phyloP scores from a whole-genome alignment of 1,140 invertebrate species.

The Akabosia matsudoensis region DNA sequence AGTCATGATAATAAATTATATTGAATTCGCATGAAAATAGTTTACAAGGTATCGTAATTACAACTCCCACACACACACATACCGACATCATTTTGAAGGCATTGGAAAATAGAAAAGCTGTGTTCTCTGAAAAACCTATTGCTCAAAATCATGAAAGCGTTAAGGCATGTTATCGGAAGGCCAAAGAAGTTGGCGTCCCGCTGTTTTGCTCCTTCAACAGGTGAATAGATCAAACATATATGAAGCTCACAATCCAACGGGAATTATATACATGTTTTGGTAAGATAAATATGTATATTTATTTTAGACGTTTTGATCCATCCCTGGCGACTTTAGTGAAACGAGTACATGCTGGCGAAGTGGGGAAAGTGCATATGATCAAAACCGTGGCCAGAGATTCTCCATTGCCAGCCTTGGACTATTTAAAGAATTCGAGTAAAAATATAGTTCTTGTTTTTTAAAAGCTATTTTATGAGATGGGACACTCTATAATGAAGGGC shows the following conservation, averaged over 20 bases:
- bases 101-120: slow-evolving; percentile 60
- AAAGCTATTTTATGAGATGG: neutral
- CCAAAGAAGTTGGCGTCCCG: slow-evolving; percentile 57
- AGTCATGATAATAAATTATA: neutral
- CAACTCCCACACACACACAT: slow-evolving; percentile 62
- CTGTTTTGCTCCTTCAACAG: slow-evolving; percentile 66
- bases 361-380: slow-evolving; percentile 63
- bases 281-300: neutral
- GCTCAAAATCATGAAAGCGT: slow-evolving; percentile 58
- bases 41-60: slow-evolving; percentile 58
- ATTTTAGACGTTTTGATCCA: slow-evolving; percentile 63
- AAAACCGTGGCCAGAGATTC: slow-evolving; percentile 63
- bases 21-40: slow-evolving; percentile 48
- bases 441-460: neutral
- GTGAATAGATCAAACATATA: slow-evolving; percentile 28
- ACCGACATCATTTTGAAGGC: slow-evolving; percentile 60
- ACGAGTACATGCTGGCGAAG: slow-evolving; percentile 57
- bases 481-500: too few relatives aligned
- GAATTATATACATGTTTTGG: too few relatives aligned
- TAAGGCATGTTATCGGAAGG: slow-evolving; percentile 60
- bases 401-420: slow-evolving; percentile 61
- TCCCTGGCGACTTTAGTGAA: slow-evolving; percentile 57
- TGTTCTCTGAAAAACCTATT: slow-evolving; percentile 71
- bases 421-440: slow-evolving; percentile 61
- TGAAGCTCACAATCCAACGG: too few relatives aligned